Conservation (phyloP, 2,888 invertebrate species). For the Ceriagrion tenellum region DNA sequence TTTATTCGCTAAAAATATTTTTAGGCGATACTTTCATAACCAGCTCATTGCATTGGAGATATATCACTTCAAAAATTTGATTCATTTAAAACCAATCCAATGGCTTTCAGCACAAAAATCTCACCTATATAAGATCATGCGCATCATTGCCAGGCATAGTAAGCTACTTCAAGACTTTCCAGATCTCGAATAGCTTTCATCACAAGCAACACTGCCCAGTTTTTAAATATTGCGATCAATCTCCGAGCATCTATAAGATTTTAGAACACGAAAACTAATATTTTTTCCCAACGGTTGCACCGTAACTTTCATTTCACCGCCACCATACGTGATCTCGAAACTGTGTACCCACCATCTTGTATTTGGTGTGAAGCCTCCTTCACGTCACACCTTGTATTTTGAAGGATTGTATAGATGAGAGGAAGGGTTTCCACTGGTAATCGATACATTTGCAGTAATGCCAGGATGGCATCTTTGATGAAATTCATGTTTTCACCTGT, state of each 20-base stretch:
- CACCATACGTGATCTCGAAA: background rate
- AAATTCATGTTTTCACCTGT: conserved; percentile 80
- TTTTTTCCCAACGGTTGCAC: background rate
- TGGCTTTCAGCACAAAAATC: background rate
- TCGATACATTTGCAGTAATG: conserved; percentile 86
- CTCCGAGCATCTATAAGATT: background rate
- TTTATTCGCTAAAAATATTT: too few relatives aligned
- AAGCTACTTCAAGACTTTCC: background rate
- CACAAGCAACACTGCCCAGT: background rate
- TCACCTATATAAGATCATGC: background rate
- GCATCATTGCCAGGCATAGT: background rate
- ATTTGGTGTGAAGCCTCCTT: conserved; percentile 88
- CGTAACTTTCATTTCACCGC: background rate
- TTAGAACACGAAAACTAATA: background rate
- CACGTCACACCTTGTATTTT: conserved; percentile 85
- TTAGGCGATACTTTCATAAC: too few relatives aligned
- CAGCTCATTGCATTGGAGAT: too few relatives aligned
- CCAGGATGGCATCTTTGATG: conserved; percentile 86
- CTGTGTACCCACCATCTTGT: conserved; percentile 83
- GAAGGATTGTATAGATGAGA: conserved; percentile 88
- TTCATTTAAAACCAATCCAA: background rate
- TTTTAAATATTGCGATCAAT: background rate
- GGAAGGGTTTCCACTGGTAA: conserved; percentile 91
- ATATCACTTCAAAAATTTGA: too few relatives aligned
- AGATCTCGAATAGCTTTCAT: background rate